A percentile compares a stretch with the other conserved stretches of the same genome.
Evolutionary conservation across 1,140 invertebrate genomes (phyloP).

Genomic region (Camponotus floridanus): DNA sequence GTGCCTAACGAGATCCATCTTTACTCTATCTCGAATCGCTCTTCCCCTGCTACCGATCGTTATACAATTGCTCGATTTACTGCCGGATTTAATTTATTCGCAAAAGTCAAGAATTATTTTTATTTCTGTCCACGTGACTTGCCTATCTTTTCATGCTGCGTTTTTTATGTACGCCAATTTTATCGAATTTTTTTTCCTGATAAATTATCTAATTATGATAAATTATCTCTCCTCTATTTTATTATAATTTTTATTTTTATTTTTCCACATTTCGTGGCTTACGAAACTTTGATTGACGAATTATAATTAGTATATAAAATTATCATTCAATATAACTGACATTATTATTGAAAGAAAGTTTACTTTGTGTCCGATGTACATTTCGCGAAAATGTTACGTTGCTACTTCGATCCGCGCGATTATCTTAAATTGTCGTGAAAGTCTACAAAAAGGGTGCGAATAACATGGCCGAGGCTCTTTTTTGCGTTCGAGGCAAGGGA

Average conservation of each 20-base stretch:
- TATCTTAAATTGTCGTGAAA: background rate
- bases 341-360: background rate
- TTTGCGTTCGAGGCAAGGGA: background rate
- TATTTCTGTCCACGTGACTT: conserved; percentile 7
- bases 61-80: conserved; percentile 25
- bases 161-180: background rate
- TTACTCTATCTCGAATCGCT: conserved; percentile 20
- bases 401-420: background rate
- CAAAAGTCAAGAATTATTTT: conserved; percentile 34
- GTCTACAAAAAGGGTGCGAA: background rate
- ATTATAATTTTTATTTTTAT: background rate
- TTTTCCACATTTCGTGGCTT: background rate
- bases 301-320: background rate
- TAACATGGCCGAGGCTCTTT: background rate
- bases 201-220: background rate
- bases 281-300: background rate
- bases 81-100: conserved; percentile 33
- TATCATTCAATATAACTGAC: background rate
- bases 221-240: background rate
- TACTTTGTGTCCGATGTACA: background rate
- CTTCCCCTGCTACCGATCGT: conserved; percentile 37
- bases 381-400: conserved; percentile 6
- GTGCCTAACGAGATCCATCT: conserved; percentile 59
- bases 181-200: background rate
- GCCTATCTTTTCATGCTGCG: background rate